A percentile compares a stretch with the other conserved stretches of the same genome.
These are phyloP conservation scores for Anseranas semipalmata DNA, from an alignment of 2,113 vertebrate species.

Conservation along the genomic window DNA sequence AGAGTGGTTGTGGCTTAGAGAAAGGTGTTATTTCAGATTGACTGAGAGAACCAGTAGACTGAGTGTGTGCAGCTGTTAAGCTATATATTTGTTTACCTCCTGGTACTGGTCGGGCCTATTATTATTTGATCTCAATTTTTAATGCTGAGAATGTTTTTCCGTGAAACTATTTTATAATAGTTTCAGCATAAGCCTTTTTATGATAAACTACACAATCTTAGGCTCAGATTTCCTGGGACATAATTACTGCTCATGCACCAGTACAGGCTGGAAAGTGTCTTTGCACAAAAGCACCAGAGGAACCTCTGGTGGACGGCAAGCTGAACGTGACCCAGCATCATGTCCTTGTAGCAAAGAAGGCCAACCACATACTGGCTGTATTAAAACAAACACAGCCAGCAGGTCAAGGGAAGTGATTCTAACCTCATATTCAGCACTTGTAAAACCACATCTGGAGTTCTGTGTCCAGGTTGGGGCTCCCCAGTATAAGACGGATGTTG, in stretches of 20 bases:
- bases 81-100: background rate
- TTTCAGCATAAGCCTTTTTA: background rate
- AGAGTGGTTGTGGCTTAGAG: background rate
- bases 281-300: background rate
- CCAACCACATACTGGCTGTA: background rate
- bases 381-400: background rate
- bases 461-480: background rate
- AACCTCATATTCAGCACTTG: background rate
- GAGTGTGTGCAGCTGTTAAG: background rate
- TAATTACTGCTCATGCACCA: background rate
- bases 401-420: background rate
- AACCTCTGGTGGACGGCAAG: background rate
- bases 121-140: background rate
- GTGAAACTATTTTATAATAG: background rate
- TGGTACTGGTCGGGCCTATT: background rate
- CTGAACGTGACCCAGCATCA: background rate
- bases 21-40: background rate
- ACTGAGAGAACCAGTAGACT: background rate
- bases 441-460: background rate
- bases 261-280: background rate
- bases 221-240: background rate
- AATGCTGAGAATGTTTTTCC: background rate
- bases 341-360: background rate
- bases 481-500: background rate
- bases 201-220: background rate